Evolutionary conservation across 2,797 vertebrate genomes (phyloP), one percentile per base, ranked within the genome.

Genomic region (Spatula versicolor): DNA sequence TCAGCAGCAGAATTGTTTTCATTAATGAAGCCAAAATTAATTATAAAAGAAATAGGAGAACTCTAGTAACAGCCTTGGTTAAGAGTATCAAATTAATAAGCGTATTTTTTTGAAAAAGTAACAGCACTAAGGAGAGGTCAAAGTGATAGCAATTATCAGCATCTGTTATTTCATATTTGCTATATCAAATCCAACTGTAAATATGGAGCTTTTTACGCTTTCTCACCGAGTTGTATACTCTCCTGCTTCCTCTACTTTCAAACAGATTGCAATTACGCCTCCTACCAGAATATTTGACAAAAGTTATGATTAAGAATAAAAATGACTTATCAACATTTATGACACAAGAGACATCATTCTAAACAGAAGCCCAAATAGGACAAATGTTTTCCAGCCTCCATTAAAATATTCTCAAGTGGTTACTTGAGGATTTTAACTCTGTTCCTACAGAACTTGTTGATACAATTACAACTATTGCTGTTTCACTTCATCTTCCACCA

Each of bases 11-110:
- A 28, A 86, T 31, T 92, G 55, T 71, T 95, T 93, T 90, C 43
- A 92, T 84, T 92, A 93, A 63, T 14, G 33, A 92, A 93, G 89
- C 58, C 82, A 91, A 68, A 90, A 89, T 52, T 79, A 89, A 93
- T 95, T 78, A 88, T 48, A 93, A 93, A 87, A 68, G 58, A 91
- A 95, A 54, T 74, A 71, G 67, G 66, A 86, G 56, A 87, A 58
- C 33, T 89, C 50, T 50, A 83, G 31, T 58, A 89, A 87, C 41
- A 91, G 64, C 37, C 73, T 75, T 85, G 64, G 37, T 82, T 87
- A 93, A 83, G 77, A 82, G 62, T 59, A 93, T 77, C 75, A 93
- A 95, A 93, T 85, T 48, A 93, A 62, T 66, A 50, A 93, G 79
- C 58, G 66, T 80, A 87, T 78, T 86, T 59, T 87, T 59, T 68